Evolutionary conservation across 2,888 invertebrate species (phyloP).

Genomic region (Dynastes grantii): DNA sequence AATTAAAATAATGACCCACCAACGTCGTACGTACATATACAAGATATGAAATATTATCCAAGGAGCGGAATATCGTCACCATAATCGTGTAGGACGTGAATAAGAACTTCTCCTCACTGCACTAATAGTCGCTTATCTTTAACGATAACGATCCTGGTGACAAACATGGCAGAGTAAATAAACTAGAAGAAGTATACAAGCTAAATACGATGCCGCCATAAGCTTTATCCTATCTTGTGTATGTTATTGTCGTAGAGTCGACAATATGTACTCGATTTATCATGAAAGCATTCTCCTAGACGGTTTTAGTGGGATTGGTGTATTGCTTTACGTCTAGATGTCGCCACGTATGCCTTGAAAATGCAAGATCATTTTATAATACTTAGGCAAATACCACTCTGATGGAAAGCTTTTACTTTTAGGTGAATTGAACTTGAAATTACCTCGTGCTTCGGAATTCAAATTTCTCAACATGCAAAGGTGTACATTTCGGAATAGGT

Average conservation of each 20-base stretch:
- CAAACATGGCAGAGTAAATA: conserved; percentile 45
- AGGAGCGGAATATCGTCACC: conserved; percentile 56
- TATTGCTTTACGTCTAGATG: conserved; percentile 26
- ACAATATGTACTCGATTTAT: conserved; percentile 43
- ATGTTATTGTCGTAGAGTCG: conserved; percentile 18
- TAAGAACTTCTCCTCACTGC: conserved; percentile 50
- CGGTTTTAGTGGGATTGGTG: conserved; percentile 12
- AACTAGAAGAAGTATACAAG: conserved; percentile 16
- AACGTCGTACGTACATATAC: conserved; percentile 56
- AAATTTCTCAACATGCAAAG: too few species aligned
- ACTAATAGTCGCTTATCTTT: conserved; percentile 50
- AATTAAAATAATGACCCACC: conserved; percentile 64
- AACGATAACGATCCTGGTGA: conserved; percentile 52
- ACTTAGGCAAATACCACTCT: neutral
- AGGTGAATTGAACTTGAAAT: too few species aligned
- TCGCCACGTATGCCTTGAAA: neutral
- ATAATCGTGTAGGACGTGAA: conserved; percentile 59
- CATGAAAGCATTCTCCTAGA: conserved; percentile 22
- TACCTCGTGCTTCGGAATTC: too few species aligned
- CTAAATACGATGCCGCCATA: conserved; percentile 21
- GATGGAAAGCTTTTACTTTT: too few species aligned
- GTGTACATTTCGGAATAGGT: too few species aligned
- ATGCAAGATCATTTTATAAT: neutral
- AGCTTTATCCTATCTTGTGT: conserved; percentile 37
- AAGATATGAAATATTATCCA: conserved; percentile 59